phyloP scores from a whole-genome alignment of 1,140 invertebrate genomes.

The Danaus plexippus region DNA sequence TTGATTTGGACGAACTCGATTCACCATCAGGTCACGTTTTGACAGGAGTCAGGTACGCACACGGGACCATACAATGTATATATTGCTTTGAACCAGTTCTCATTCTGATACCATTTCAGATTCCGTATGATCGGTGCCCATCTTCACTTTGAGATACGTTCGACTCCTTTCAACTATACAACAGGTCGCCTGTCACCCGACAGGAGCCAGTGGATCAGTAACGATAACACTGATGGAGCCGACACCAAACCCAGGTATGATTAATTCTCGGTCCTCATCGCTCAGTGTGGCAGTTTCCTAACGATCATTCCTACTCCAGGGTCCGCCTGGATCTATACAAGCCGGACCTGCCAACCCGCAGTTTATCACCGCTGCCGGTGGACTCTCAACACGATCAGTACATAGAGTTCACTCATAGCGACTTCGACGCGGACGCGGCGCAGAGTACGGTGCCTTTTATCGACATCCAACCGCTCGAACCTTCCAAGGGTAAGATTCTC shows the following conservation, averaged over 20 bases:
- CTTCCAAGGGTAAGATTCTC: slow-evolving; percentile 39
- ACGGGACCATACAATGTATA: not conserved
- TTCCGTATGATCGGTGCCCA: slow-evolving; percentile 84
- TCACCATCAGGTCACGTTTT: slow-evolving; percentile 75
- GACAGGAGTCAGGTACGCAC: slow-evolving; percentile 74
- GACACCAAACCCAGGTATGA: slow-evolving; percentile 61
- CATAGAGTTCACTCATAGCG: slow-evolving; percentile 82
- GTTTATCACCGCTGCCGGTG: slow-evolving; percentile 70
- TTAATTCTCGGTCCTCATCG: slow-evolving; percentile 7
- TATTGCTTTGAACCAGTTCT: not conserved
- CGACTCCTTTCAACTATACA: slow-evolving; percentile 84
- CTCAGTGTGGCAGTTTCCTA: not conserved
- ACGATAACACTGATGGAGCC: slow-evolving; percentile 82
- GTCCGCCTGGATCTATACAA: slow-evolving; percentile 72
- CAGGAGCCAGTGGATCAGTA: slow-evolving; percentile 83
- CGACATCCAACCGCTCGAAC: slow-evolving; percentile 80
- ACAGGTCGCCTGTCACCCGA: slow-evolving; percentile 77
- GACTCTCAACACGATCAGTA: slow-evolving; percentile 82
- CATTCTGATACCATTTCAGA: slow-evolving; percentile 36
- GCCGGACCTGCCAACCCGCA: slow-evolving; percentile 80
- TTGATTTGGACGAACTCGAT: slow-evolving; percentile 86
- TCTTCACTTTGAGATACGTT: slow-evolving; percentile 85
- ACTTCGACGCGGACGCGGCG: slow-evolving; percentile 84
- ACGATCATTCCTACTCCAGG: slow-evolving; percentile 49
- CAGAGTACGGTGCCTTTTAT: slow-evolving; percentile 90